Conservation (phyloP, 1,140 invertebrate species). For the Calliphora vicina region DNA sequence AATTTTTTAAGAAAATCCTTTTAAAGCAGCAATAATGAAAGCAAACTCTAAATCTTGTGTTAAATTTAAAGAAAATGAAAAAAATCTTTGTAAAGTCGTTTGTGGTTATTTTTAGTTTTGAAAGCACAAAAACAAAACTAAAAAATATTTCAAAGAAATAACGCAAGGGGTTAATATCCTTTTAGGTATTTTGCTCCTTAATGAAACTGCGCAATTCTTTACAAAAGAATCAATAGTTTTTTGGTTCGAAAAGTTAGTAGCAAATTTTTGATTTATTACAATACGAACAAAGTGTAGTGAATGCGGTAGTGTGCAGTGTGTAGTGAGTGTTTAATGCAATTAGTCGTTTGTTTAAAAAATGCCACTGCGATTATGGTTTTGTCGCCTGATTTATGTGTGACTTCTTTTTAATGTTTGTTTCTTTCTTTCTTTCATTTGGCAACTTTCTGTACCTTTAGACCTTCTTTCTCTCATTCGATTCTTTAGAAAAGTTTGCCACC, state of each 20-base stretch:
- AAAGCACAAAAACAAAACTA: neutral
- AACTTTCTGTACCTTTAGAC: neutral
- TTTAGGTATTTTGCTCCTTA: neutral
- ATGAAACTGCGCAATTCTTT: constrained; percentile 4
- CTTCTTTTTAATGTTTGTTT: neutral
- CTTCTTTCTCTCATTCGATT: neutral
- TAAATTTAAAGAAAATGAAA: neutral
- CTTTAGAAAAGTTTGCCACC: neutral
- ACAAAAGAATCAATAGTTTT: constrained; percentile 1
- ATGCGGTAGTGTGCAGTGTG: too few species aligned
- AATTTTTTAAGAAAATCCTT: neutral
- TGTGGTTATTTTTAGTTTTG: neutral
- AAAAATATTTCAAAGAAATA: neutral
- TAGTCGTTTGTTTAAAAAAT: neutral
- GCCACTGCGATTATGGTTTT: neutral
- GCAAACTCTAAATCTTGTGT: neutral
- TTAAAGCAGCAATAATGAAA: neutral
- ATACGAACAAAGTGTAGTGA: neutral
- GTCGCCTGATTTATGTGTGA: neutral
- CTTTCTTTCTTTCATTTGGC: neutral
- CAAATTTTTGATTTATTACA: constrained; percentile 2
- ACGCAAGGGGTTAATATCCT: neutral
- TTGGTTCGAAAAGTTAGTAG: neutral
- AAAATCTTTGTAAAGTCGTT: neutral
- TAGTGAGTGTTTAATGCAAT: constrained; percentile 3